These are phyloP conservation scores for Tribolium freemani DNA, from an alignment of 2,888 invertebrate genomes.

Conservation along the genomic window DNA sequence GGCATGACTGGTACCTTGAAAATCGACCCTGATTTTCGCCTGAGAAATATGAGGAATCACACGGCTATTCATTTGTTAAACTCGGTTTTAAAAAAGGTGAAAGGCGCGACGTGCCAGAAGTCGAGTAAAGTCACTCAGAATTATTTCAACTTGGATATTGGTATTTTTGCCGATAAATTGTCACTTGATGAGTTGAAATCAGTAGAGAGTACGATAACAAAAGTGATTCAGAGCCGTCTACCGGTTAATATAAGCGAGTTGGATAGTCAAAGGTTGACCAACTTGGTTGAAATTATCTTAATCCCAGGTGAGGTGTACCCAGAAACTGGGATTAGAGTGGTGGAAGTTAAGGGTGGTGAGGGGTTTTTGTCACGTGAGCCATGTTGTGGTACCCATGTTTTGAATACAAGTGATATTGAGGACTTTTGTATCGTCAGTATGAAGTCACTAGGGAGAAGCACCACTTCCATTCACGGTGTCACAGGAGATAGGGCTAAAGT, in stretches of 20 bases:
- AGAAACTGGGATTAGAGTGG: constrained; percentile 77
- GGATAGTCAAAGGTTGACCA: constrained; percentile 74
- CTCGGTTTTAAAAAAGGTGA: constrained; percentile 76
- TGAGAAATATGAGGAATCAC: constrained; percentile 81
- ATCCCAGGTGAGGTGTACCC: constrained; percentile 88
- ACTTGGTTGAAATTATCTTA: constrained; percentile 73
- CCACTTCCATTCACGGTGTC: constrained; percentile 76
- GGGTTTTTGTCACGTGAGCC: constrained; percentile 75
- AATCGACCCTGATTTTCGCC: constrained; percentile 74
- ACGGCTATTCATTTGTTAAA: constrained; percentile 85
- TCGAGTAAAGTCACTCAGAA: constrained; percentile 77
- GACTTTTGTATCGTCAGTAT: constrained; percentile 77
- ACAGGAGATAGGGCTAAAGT: constrained; percentile 74
- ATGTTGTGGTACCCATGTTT: constrained; percentile 89
- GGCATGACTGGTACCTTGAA: constrained; percentile 71
- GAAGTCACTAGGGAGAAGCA: constrained; percentile 74
- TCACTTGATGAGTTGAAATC: constrained; percentile 71
- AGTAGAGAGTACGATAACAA: constrained; percentile 77
- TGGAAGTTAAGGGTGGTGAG: constrained; percentile 70
- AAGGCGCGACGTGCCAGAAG: constrained; percentile 78
- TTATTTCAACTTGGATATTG: constrained; percentile 77
- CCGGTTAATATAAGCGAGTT: constrained; percentile 71
- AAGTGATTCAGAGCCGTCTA: constrained; percentile 68
- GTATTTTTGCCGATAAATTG: constrained; percentile 79
- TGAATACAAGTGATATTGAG: constrained; percentile 74